phyloP scores from a whole-genome alignment of 2,888 invertebrate genomes.

The Polia nebulosa region DNA sequence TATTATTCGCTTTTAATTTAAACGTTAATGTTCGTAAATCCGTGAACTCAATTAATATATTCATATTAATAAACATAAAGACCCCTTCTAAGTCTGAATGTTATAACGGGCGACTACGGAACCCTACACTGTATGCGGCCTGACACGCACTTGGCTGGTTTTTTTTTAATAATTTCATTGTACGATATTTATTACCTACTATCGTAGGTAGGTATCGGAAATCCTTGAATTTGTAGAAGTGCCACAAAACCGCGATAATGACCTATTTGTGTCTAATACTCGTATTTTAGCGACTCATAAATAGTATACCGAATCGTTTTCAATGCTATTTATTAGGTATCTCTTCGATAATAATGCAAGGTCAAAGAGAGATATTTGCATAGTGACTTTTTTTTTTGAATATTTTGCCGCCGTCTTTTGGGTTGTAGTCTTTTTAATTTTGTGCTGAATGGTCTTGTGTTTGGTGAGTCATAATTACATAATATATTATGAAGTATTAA shows the following conservation, averaged over 20 bases:
- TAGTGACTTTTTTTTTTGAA: not conserved
- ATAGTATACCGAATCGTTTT: not conserved
- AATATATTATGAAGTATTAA: too few species aligned
- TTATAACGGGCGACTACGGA: too few species aligned
- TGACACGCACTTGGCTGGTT: too few species aligned
- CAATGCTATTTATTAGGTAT: not conserved
- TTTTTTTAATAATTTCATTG: too few species aligned
- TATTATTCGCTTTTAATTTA: too few species aligned
- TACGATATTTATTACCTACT: too few species aligned
- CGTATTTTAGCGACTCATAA: not conserved
- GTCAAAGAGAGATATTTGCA: not conserved
- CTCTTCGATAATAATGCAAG: not conserved
- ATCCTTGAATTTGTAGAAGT: not conserved
- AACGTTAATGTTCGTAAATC: too few species aligned
- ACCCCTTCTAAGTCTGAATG: too few species aligned
- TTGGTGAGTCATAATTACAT: constrained; percentile 16
- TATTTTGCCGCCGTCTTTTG: not conserved
- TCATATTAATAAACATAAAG: too few species aligned
- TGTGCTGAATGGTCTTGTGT: constrained; percentile 9
- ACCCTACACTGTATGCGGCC: too few species aligned
- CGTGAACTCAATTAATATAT: too few species aligned
- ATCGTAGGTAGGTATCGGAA: too few species aligned
- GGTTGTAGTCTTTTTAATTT: constrained; percentile 5
- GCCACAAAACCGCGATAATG: not conserved
- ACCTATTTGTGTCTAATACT: constrained; percentile 2